A percentile compares a stretch with the other conserved stretches of the same genome.
phyloP scores from a whole-genome alignment of 2,797 vertebrate genomes.

The Amniataba percoides region DNA sequence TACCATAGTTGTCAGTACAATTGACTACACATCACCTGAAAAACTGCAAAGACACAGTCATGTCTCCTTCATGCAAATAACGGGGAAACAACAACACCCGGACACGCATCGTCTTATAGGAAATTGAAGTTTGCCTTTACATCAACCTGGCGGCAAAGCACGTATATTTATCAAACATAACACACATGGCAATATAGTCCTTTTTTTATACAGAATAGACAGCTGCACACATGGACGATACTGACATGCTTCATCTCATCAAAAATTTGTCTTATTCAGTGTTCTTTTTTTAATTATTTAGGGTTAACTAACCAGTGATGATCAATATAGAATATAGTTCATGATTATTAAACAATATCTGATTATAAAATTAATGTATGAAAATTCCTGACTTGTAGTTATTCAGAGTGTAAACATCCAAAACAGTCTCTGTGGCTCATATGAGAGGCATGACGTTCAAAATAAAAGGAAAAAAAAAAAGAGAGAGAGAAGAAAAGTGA shows the following conservation, averaged over 20 bases:
- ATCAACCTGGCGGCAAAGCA: constrained; percentile 81
- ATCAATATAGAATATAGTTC: constrained; percentile 71
- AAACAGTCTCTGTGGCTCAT: constrained; percentile 81
- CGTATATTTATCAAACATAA: constrained; percentile 87
- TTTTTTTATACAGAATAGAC: constrained; percentile 85
- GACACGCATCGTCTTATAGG: constrained; percentile 81
- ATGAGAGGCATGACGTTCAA: constrained; percentile 69
- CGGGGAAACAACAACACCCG: constrained; percentile 93
- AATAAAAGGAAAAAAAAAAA: background rate
- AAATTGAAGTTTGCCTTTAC: constrained; percentile 81
- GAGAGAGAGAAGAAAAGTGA: constrained; percentile 23
- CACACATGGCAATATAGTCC: constrained; percentile 87
- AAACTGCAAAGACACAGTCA: constrained; percentile 89
- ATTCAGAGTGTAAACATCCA: constrained; percentile 85
- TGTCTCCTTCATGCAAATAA: constrained; percentile 97
- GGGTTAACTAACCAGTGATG: constrained; percentile 71
- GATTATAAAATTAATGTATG: constrained; percentile 83
- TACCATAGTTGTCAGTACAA: constrained; percentile 92
- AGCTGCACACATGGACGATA: constrained; percentile 87
- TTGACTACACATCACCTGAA: constrained; percentile 97
- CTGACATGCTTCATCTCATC: constrained; percentile 87
- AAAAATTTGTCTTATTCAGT: constrained; percentile 66
- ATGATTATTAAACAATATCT: constrained; percentile 77
- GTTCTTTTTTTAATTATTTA: constrained; percentile 45
- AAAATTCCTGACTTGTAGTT: constrained; percentile 84